Percentiles rank a stretch among this genome's conserved stretches.
Conservation (phyloP, 2,888 invertebrate genomes). For the Chironomus tentans region DNA sequence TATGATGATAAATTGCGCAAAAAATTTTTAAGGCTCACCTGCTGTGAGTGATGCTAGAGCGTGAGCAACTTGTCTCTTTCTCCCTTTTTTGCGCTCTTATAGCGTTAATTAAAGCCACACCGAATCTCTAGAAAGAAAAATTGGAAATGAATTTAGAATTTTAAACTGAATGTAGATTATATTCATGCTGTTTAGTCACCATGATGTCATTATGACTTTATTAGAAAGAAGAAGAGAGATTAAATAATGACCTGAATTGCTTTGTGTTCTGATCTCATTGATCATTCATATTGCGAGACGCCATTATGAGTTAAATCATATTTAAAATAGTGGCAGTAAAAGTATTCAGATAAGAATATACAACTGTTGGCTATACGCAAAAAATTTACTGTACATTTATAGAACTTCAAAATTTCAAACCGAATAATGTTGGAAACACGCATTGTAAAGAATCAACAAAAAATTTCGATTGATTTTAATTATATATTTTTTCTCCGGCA, state of each 20-base stretch:
- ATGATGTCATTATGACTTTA: neutral
- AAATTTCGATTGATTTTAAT: too few relatives aligned
- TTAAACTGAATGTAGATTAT: neutral
- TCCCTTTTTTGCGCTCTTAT: neutral
- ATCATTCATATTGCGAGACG: too few relatives aligned
- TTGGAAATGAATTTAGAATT: neutral
- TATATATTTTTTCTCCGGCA: too few relatives aligned
- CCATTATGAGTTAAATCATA: too few relatives aligned
- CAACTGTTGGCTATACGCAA: too few relatives aligned
- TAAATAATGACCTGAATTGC: neutral
- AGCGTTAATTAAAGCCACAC: neutral
- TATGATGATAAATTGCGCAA: constrained; percentile 1
- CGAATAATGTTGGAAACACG: too few relatives aligned
- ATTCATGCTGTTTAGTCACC: neutral
- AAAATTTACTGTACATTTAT: too few relatives aligned
- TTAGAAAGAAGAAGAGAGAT: neutral
- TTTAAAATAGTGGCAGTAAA: too few relatives aligned
- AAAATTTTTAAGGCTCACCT: constrained; percentile 1
- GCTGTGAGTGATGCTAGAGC: neutral
- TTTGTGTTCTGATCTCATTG: too few relatives aligned
- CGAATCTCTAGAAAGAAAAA: neutral
- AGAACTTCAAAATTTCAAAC: too few relatives aligned
- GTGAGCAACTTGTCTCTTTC: neutral
- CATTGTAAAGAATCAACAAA: too few relatives aligned
- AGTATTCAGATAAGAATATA: too few relatives aligned